phyloP scores from a whole-genome alignment of 1,140 invertebrate genomes.

The Alviniconcha marisindica region DNA sequence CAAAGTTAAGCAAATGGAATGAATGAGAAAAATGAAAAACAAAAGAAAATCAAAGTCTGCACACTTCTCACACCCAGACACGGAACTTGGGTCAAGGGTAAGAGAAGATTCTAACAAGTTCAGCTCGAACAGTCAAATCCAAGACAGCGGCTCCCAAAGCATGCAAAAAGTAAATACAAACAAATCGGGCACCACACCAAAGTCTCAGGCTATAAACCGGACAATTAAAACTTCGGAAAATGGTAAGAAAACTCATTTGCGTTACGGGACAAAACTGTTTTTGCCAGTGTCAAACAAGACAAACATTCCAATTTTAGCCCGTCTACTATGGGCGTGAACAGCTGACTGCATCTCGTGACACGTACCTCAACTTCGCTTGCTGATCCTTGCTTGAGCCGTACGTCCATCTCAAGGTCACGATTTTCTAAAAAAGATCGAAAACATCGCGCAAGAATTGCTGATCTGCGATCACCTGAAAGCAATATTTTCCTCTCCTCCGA shows the following conservation, averaged over 20 bases:
- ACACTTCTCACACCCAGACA: neutral
- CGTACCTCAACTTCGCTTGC: constrained; percentile 30
- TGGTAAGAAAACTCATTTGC: too few species aligned
- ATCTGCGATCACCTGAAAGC: constrained; percentile 38
- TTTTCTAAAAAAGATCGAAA: constrained; percentile 15
- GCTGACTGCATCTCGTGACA: neutral
- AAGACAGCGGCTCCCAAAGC: too few species aligned
- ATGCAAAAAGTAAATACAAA: neutral
- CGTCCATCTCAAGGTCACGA: constrained; percentile 25
- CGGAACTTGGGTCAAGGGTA: constrained; percentile 28
- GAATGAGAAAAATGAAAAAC: neutral
- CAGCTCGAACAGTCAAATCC: neutral
- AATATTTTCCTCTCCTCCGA: constrained; percentile 26
- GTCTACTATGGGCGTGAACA: constrained; percentile 29
- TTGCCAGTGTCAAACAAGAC: constrained; percentile 27
- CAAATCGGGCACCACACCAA: neutral
- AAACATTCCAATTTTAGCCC: constrained; percentile 38
- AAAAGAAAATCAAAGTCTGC: neutral
- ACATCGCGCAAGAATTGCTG: constrained; percentile 14
- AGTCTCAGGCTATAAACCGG: too few species aligned
- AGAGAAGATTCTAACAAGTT: neutral
- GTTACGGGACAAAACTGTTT: constrained; percentile 9
- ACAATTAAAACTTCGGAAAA: too few species aligned
- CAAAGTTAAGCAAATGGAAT: neutral
- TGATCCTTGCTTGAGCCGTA: constrained; percentile 13